Base-by-base conservation (phyloP, 2,113 vertebrate genomes). In the Oriolus oriolus region DNA sequence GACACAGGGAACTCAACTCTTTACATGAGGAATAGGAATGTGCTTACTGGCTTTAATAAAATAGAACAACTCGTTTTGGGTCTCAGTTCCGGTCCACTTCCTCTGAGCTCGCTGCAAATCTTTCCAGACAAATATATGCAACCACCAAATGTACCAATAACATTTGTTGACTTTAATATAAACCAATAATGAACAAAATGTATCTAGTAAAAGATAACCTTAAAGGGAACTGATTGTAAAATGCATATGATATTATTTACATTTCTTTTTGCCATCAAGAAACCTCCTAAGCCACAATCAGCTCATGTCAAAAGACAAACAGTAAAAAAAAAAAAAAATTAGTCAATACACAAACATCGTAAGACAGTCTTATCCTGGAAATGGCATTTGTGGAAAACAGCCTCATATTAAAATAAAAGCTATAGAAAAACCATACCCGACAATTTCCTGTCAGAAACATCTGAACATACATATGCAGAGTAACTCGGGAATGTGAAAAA, bases 221-320 rank as follows among this genome's bases (percentile, higher is more conserved):
- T 95, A 96, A 95, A 89, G 96, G 96, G 93, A 97, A 93, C 80
- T 70, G 94, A 92, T 94, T 97, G 93, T 89, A 97, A 97, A 98
- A 98, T 97, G 97, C 84, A 33, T 92, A 93, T 90, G 89, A 94
- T 92, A 95, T 96, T 98, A 97, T 98, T 97, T 98, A 98, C 95
- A 97, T 91, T 97, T 94, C 84, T 61, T 97, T 96, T 94, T 97
- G 94, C 88, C 87, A 68, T 97, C 93, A 97, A 95, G 94, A 97
- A 96, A 97, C 90, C 94, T 97, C 97, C 97, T 97, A 98, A 97
- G 96, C 84, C 97, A 97, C 91, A 90, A 94, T 94, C 96, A 95
- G 94, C 96, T 97, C 95, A 95, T 93, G 91, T 97, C 90, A 83
- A 97, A 93, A 96, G 88, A 95, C 71, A 92, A 95, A 95, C 39